Percentiles rank a stretch among this genome's conserved stretches.
These are phyloP conservation scores for Epinotia bilunana DNA, from an alignment of 2,888 invertebrate species.

Conservation along the genomic window DNA sequence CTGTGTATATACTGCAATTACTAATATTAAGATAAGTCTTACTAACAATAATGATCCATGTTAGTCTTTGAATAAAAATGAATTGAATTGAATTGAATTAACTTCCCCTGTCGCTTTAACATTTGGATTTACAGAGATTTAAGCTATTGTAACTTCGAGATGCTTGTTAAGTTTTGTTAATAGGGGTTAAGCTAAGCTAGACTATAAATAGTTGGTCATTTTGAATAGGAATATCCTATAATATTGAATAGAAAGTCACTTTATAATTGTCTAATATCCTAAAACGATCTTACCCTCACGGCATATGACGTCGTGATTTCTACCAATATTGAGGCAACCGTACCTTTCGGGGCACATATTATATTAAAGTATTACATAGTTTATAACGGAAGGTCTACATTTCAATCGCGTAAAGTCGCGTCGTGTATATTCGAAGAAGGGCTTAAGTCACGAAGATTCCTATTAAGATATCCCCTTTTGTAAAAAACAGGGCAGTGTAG, in stretches of 20 bases:
- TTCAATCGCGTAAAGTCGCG: slow-evolving; percentile 35
- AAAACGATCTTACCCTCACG: background rate
- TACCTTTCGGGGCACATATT: slow-evolving; percentile 1
- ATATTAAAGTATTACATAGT: slow-evolving; percentile 23
- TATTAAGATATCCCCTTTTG: background rate
- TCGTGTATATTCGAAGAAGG: slow-evolving; percentile 18
- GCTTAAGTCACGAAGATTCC: background rate
- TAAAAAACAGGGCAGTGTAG: slow-evolving; percentile 14
- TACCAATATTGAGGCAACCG: background rate
- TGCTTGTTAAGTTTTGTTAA: too few relatives aligned
- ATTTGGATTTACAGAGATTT: too few relatives aligned
- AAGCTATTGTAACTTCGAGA: too few relatives aligned
- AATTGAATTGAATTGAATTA: too few relatives aligned
- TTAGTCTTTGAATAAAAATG: too few relatives aligned
- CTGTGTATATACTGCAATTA: too few relatives aligned
- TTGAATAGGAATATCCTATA: too few relatives aligned
- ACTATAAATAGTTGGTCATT: too few relatives aligned
- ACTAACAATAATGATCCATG: too few relatives aligned
- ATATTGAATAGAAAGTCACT: background rate
- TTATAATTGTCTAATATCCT: background rate
- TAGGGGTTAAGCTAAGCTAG: too few relatives aligned
- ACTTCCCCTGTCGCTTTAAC: too few relatives aligned
- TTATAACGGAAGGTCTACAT: slow-evolving; percentile 36
- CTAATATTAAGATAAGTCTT: too few relatives aligned
- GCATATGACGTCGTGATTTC: background rate